Evolutionary conservation across 2,888 invertebrate genomes (phyloP), one percentile per base, ranked within the genome.

Genomic region (Taenaris catops): DNA sequence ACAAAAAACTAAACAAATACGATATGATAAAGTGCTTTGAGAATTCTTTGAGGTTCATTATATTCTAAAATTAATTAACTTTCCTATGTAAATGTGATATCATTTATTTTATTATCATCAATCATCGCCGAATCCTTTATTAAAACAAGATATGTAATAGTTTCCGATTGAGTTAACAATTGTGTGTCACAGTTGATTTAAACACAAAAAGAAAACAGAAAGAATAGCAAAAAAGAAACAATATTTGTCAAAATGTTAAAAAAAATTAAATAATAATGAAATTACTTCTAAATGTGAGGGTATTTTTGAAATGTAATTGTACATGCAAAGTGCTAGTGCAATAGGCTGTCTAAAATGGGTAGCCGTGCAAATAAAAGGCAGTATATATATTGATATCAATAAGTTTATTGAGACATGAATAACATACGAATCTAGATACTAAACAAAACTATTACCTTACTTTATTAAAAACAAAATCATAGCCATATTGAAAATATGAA

Each of bases 341-440:
- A 36, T n/a, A 34, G 12, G 28, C 18, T 28, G 8, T 29, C 35
- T 36, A 36, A 20, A 41, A 9, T 36, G 34, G 47, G 40, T 38
- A 23, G 40, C 8, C 25, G 51, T 49, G 44, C 46, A 66, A 63
- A 60, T 61, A 64, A 67, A 68, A 64, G 60, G 55, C 61, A 46
- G 37, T 33, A 48, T 41, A 46, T 45, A 50, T 44, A 46, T 48
- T 55, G 49, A 55, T 26, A 58, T 58, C 63, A 55, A 65, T 58
- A 57, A 44, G 51, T 66, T 69, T 65, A 63, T 65, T 63, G 42
- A 47, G 32, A 33, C 40, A 51, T 45, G 50, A 51, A 47, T 44
- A 49, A 51, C 50, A 55, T 41, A 53, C n/a, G n/a, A 31, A 37
- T 31, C 35, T 38, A 36, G 40, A 46, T 25, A 37, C 38, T 51